Conservation (phyloP, 2,797 vertebrate species). For the Clarias pachynema region DNA sequence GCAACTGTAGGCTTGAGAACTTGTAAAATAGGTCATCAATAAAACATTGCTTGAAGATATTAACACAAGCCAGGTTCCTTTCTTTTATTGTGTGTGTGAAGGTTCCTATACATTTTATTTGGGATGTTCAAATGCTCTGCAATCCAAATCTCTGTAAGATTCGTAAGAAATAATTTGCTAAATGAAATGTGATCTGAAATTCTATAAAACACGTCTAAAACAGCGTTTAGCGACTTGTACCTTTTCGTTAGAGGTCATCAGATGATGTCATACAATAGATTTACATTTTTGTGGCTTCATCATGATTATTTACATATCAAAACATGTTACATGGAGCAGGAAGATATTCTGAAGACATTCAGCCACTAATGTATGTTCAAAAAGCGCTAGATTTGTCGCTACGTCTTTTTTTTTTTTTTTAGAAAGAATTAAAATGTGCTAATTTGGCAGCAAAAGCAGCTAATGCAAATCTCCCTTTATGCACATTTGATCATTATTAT, state of each 20-base stretch:
- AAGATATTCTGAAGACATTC: neutral
- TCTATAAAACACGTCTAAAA: neutral
- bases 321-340: neutral
- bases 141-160: neutral
- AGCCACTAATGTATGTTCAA: neutral
- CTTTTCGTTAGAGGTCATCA: neutral
- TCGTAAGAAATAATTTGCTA: neutral
- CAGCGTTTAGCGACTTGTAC: neutral
- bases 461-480: neutral
- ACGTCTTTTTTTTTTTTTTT: neutral
- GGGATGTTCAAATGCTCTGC: neutral
- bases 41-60: slow-evolving; percentile 75
- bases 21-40: slow-evolving; percentile 75
- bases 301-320: neutral
- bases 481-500: neutral
- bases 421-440: neutral
- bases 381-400: neutral
- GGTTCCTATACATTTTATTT: neutral
- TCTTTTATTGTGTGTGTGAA: neutral
- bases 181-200: neutral
- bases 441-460: neutral
- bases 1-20: slow-evolving; percentile 75
- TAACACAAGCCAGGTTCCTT: slow-evolving; percentile 49
- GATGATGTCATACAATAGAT: neutral
- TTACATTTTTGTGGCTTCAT: neutral